These are phyloP conservation scores for Ptychoptera contaminata DNA, from an alignment of 2,888 invertebrate species.

Conservation along the genomic window DNA sequence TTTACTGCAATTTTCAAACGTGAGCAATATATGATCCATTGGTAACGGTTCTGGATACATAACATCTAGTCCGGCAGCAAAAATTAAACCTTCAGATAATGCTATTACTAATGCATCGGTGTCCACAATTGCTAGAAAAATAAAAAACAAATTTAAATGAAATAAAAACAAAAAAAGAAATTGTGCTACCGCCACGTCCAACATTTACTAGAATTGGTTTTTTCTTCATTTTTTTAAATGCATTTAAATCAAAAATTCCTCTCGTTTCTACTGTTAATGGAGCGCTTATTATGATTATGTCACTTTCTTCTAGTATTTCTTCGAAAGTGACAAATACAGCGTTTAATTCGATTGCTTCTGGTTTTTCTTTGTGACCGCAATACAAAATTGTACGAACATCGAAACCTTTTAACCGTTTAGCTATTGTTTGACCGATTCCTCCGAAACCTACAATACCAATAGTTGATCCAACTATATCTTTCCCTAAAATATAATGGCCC, in stretches of 20 bases:
- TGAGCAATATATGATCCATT: conserved; percentile 49
- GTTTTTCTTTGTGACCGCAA: conserved; percentile 44
- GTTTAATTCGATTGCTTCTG: conserved; percentile 39
- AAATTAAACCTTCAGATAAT: conserved; percentile 47
- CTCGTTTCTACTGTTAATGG: conserved; percentile 53
- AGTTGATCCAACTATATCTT: conserved; percentile 51
- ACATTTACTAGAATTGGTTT: conserved; percentile 62
- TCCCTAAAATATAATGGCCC: conserved; percentile 38
- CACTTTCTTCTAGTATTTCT: conserved; percentile 49
- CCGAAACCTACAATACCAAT: conserved; percentile 66
- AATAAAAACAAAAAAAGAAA: no score
- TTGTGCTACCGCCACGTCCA: conserved; percentile 45
- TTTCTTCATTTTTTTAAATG: conserved; percentile 60
- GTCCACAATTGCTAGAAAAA: conserved; percentile 37
- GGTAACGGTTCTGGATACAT: conserved; percentile 74
- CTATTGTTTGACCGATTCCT: conserved; percentile 51
- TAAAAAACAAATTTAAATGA: no score
- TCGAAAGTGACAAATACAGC: conserved; percentile 51
- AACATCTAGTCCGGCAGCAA: conserved; percentile 72
- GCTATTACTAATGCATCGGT: conserved; percentile 59
- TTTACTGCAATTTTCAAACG: conserved; percentile 52
- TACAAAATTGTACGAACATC: conserved; percentile 50
- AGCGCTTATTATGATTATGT: conserved; percentile 55
- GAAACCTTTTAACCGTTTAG: conserved; percentile 49
- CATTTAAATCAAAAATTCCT: conserved; percentile 48